These are phyloP conservation scores for Toxotes jaculatrix DNA, from an alignment of 2,113 vertebrate species.

Conservation along the genomic window DNA sequence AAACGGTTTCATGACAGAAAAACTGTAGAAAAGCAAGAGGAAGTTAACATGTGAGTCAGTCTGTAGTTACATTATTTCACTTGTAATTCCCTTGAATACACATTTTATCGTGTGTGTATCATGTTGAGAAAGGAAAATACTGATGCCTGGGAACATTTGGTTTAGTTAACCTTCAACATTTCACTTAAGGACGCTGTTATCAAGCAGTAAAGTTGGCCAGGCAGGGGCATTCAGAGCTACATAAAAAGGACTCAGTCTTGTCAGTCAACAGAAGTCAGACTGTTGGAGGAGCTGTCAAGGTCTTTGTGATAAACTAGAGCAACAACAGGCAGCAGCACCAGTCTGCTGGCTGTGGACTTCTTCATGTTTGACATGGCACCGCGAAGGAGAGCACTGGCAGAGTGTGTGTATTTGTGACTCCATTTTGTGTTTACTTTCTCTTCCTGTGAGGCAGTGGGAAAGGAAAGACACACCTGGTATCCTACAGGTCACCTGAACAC, in stretches of 20 bases:
- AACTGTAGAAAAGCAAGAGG: neutral
- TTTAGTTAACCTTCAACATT: conserved; percentile 28
- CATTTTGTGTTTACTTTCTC: conserved; percentile 4
- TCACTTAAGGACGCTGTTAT: conserved; percentile 12
- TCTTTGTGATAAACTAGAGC: conserved; percentile 20
- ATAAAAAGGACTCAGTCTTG: neutral
- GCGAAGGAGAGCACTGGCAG: neutral
- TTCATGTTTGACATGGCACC: conserved; percentile 1
- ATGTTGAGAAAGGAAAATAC: neutral
- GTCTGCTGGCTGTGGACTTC: neutral
- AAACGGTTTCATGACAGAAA: neutral
- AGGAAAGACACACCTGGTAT: conserved; percentile 8
- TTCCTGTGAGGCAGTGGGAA: neutral
- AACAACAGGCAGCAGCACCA: neutral
- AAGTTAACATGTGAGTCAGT: neutral
- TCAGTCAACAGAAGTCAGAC: conserved; percentile 1
- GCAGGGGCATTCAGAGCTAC: neutral
- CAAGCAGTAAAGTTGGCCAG: neutral
- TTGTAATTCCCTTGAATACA: neutral
- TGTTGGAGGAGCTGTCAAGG: conserved; percentile 8
- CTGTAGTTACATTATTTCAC: neutral
- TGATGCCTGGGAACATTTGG: neutral
- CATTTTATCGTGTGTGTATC: neutral
- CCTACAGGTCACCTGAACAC: conserved; percentile 6
- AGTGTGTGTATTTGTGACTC: neutral